A percentile compares a stretch with the other conserved stretches of the same genome.
Evolutionary conservation across 2,888 invertebrate species (phyloP).

Genomic region (Neocrepidodera transversa): DNA sequence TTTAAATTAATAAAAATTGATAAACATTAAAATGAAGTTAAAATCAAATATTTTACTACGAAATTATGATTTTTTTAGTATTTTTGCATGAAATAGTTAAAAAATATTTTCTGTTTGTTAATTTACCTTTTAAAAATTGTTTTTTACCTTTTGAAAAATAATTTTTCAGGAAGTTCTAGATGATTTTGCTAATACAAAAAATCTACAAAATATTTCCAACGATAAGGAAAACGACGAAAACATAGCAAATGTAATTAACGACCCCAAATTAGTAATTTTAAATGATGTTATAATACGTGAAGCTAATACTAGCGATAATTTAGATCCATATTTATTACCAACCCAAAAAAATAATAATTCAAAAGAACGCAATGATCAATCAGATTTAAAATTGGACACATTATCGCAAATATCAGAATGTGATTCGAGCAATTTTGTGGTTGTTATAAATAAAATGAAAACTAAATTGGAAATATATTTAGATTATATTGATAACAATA

Average conservation of each 20-base stretch:
- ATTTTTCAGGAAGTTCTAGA: too few relatives aligned
- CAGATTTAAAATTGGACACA: neutral
- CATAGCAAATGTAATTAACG: neutral
- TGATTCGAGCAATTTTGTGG: neutral
- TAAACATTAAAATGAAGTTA: too few relatives aligned
- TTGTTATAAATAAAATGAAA: neutral
- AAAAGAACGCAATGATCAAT: neutral
- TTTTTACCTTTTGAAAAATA: too few relatives aligned
- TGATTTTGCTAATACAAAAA: too few relatives aligned
- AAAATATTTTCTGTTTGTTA: too few relatives aligned
- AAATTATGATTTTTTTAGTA: too few relatives aligned
- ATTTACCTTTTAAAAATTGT: too few relatives aligned
- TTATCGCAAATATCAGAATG: neutral
- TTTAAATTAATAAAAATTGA: too few relatives aligned
- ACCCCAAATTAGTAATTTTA: neutral
- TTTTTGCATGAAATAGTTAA: too few relatives aligned
- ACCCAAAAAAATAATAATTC: constrained; percentile 26
- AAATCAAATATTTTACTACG: too few relatives aligned
- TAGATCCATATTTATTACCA: constrained; percentile 20
- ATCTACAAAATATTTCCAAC: too few relatives aligned
- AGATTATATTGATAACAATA: constrained; percentile 5
- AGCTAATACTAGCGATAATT: constrained; percentile 1
- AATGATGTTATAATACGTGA: neutral
- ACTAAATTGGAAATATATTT: constrained; percentile 3
- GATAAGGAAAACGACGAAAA: neutral